These are phyloP conservation scores for Hyles euphorbiae DNA, from an alignment of 1,140 invertebrate genomes.

Conservation along the genomic window DNA sequence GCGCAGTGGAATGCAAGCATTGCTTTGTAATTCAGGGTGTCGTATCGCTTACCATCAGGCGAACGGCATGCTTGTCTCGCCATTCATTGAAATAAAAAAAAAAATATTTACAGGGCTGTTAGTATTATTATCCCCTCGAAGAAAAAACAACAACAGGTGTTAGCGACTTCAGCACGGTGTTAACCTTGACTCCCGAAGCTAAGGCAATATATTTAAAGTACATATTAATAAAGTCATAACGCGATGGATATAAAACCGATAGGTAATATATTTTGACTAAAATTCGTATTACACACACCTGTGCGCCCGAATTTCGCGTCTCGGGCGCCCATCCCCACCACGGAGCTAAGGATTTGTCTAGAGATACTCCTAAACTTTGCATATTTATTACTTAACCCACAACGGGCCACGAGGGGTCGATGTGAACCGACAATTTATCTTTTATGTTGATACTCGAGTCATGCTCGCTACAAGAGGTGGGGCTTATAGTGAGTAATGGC, in stretches of 20 bases:
- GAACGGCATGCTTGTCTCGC: too few relatives aligned
- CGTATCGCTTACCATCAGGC: too few relatives aligned
- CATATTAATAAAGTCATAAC: conserved; percentile 1
- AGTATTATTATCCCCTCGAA: too few relatives aligned
- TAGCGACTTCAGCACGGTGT: too few relatives aligned
- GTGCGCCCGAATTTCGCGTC: conserved; percentile 34
- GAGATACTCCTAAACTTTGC: conserved; percentile 49
- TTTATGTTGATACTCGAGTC: conserved; percentile 18
- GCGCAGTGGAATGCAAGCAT: too few relatives aligned
- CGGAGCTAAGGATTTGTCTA: conserved; percentile 46
- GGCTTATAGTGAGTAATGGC: conserved; percentile 24
- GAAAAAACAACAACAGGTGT: too few relatives aligned
- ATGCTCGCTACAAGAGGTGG: conserved; percentile 14
- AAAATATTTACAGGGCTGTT: too few relatives aligned
- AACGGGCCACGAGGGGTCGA: conserved; percentile 19
- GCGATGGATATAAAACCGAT: conserved; percentile 18
- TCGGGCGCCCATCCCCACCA: conserved; percentile 33
- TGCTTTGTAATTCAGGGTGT: too few relatives aligned
- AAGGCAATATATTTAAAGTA: too few relatives aligned
- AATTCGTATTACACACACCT: conserved; percentile 52
- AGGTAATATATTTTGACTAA: conserved; percentile 41
- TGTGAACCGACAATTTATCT: conserved; percentile 20
- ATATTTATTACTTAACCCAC: conserved; percentile 49
- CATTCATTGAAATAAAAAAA: too few relatives aligned
- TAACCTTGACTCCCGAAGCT: too few relatives aligned